These are phyloP conservation scores for Brachionus rubens DNA, from an alignment of 1,140 invertebrate species.

Conservation along the genomic window DNA sequence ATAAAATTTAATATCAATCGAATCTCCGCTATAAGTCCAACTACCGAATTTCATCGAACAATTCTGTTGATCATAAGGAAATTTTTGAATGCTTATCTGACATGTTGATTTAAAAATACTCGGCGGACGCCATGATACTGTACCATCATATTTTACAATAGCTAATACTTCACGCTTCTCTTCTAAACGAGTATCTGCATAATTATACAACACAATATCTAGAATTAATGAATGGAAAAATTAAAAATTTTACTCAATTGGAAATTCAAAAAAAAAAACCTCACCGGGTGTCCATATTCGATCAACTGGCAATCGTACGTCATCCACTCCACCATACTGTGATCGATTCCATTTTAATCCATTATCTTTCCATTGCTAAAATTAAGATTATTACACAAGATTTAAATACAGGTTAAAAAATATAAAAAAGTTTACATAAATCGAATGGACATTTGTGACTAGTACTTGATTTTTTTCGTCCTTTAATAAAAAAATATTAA, in stretches of 20 bases:
- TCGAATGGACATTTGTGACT: conserved; percentile 29
- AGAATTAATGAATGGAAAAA: not conserved
- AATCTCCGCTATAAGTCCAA: conserved; percentile 60
- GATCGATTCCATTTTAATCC: conserved; percentile 30
- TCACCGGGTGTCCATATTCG: conserved; percentile 44
- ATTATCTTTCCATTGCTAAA: conserved; percentile 43
- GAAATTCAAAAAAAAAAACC: not conserved
- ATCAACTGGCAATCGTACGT: conserved; percentile 39
- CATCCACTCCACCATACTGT: conserved; percentile 20
- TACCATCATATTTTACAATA: conserved; percentile 73
- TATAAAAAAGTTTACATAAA: conserved; percentile 14
- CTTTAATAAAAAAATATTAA: not conserved
- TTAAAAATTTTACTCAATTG: not conserved
- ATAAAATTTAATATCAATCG: conserved; percentile 56
- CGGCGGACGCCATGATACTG: conserved; percentile 92
- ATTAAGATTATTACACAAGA: not conserved
- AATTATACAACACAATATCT: conserved; percentile 22
- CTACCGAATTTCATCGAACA: conserved; percentile 60
- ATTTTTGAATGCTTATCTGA: conserved; percentile 68
- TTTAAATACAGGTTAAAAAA: not conserved
- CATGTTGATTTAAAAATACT: conserved; percentile 98
- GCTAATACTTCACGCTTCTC: conserved; percentile 58
- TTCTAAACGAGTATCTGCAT: conserved; percentile 56
- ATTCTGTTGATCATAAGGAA: conserved; percentile 59
- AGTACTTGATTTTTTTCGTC: conserved; percentile 47